Base-by-base conservation (phyloP, 2,113 vertebrate species). In the Ochotona princeps region DNA sequence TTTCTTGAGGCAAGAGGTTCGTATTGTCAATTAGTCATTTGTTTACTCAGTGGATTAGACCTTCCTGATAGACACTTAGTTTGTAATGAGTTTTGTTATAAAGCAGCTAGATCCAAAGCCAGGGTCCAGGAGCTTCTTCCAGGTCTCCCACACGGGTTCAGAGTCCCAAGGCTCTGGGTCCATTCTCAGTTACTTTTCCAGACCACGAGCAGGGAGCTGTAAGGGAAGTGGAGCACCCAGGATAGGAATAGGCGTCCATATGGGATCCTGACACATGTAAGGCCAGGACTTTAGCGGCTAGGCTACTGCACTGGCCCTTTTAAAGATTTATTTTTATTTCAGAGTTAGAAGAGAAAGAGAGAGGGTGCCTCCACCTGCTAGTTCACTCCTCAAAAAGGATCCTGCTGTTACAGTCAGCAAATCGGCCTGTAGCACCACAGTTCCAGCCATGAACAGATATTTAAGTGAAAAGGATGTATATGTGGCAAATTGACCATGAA, bases 1-100 rank as follows among this genome's bases (percentile, higher is more conserved):
- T 89, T 99, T 99, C 95, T 97, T 99, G 63, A 98, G 99, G 73
- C 99, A 99, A 98, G 99, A 99, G 99, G 99, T 99, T 95, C 80
- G 96, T 97, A 90, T 7, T 32, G 11, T 26, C 83, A 69, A 51
- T 67, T 67, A 76, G 67, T 92, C 30, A 65, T 63, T 93, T 75
- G 49, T 35, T 91, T 4, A 18, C 69, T 32, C 49, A 65, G 38
- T 44, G 61, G 5, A 6, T 13, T 92, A 12, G 7, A 18, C 26
- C 30, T 84, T 9, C 28, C 21, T 92, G 60, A 80, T 67, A 91
- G 75, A 51, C 8, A 47, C 65, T 18, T 54, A 20, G 15, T 5
- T 61, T 80, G 75, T 54, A 66, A 67, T 89, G 14, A 72, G 47
- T 57, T 91, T 83, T 60, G 35, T 86, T 82, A 54, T 73, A 80